A percentile compares a stretch with the other conserved stretches of the same genome.
phyloP scores from a whole-genome alignment of 1,140 invertebrate genomes.

The honey bee (Apis mellifera) region DNA sequence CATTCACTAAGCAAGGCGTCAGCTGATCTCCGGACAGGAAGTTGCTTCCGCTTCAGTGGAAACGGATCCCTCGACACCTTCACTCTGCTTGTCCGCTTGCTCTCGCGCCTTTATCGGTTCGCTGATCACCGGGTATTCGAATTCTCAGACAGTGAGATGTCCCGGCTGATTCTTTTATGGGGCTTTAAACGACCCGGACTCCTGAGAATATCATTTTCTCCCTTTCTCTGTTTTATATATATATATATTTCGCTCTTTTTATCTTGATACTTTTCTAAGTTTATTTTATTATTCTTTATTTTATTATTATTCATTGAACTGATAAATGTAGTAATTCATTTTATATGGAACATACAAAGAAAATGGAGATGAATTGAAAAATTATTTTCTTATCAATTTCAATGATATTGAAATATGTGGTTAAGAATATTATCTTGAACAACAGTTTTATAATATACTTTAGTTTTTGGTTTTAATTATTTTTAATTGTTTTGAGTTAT shows the following conservation, averaged over 20 bases:
- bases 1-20: slow-evolving; percentile 62
- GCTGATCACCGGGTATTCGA: slow-evolving; percentile 49
- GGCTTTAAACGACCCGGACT: not conserved
- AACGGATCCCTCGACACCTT: slow-evolving; percentile 46
- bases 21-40: slow-evolving; percentile 62
- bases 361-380: no score
- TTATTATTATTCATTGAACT: no score
- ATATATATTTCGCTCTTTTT: not conserved
- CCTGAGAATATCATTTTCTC: not conserved
- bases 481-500: no score
- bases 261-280: not conserved
- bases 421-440: no score
- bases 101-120: slow-evolving; percentile 39
- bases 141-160: slow-evolving; percentile 54
- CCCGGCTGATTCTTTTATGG: not conserved
- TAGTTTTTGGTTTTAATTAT: no score
- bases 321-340: no score
- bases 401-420: no score
- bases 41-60: slow-evolving; percentile 51
- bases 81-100: not conserved
- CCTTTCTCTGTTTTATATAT: not conserved
- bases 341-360: no score
- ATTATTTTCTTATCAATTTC: no score
- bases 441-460: no score
- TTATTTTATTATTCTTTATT: no score